Evolutionary conservation across 2,113 vertebrate species (phyloP).

Genomic region (Otus sunia): DNA sequence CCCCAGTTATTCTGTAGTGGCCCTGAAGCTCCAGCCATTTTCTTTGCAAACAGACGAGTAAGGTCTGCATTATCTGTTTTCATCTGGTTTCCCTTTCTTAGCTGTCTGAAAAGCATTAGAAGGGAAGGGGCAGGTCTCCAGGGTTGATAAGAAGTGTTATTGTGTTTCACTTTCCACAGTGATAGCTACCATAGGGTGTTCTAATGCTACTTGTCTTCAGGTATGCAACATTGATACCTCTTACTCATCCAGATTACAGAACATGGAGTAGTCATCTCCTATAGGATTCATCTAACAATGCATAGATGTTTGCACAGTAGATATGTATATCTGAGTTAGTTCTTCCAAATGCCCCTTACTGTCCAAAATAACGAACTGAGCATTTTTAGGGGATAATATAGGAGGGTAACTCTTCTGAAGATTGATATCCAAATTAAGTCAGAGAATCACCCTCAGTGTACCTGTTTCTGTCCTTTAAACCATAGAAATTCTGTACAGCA

Average conservation of each 20-base stretch:
- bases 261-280: neutral
- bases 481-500: neutral
- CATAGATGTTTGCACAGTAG: neutral
- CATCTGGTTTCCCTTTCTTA: neutral
- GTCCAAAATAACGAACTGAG: neutral
- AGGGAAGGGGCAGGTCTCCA: neutral
- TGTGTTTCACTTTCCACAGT: constrained; percentile 47
- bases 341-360: neutral
- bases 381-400: neutral
- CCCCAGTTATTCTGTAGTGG: neutral
- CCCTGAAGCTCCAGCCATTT: neutral
- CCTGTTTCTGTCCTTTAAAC: neutral
- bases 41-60: neutral
- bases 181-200: neutral
- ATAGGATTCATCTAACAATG: neutral
- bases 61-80: neutral
- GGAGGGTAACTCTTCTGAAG: neutral
- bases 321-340: rapidly evolving
- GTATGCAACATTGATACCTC: neutral
- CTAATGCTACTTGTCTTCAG: neutral
- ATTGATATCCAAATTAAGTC: neutral
- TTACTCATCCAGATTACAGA: neutral
- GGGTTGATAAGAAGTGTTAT: neutral
- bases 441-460: neutral
- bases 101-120: neutral